Evolutionary conservation across 1,140 invertebrate genomes (phyloP).

Genomic region (Diachasmimorpha longicaudata): DNA sequence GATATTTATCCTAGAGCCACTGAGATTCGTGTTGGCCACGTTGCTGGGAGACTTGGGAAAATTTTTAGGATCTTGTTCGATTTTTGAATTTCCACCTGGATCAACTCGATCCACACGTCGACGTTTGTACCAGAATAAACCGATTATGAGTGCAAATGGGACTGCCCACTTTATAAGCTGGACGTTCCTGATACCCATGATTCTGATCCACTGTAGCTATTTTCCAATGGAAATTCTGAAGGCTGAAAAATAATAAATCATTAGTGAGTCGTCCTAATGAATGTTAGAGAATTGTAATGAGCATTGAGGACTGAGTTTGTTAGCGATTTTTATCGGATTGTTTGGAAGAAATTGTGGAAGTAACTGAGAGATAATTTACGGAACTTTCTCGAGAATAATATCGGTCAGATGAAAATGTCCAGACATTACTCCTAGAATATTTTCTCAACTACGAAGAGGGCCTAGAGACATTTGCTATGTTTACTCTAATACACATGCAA

Average conservation of each 20-base stretch:
- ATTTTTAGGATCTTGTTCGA: conserved; percentile 6
- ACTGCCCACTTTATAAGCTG: conserved; percentile 58
- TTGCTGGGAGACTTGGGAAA: background rate
- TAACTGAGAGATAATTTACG: background rate
- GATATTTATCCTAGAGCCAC: conserved; percentile 41
- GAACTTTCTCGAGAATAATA: too few relatives aligned
- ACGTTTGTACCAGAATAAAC: conserved; percentile 62
- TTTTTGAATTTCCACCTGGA: conserved; percentile 52
- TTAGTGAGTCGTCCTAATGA: too few relatives aligned
- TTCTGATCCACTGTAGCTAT: conserved; percentile 52
- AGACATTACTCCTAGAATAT: background rate
- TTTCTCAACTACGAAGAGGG: background rate
- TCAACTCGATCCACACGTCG: conserved; percentile 58
- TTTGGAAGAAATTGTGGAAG: too few relatives aligned
- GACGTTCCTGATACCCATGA: conserved; percentile 46
- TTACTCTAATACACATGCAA: background rate
- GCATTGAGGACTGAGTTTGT: too few relatives aligned
- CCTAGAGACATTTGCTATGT: background rate
- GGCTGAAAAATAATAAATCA: conserved; percentile 37
- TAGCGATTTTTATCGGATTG: too few relatives aligned
- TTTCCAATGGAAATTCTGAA: conserved; percentile 24
- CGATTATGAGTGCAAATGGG: conserved; percentile 57
- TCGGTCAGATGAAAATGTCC: background rate
- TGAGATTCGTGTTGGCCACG: conserved; percentile 25
- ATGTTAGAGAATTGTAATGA: too few relatives aligned